phyloP scores from a whole-genome alignment of 1,140 invertebrate species.

The Lepidostoma basale region DNA sequence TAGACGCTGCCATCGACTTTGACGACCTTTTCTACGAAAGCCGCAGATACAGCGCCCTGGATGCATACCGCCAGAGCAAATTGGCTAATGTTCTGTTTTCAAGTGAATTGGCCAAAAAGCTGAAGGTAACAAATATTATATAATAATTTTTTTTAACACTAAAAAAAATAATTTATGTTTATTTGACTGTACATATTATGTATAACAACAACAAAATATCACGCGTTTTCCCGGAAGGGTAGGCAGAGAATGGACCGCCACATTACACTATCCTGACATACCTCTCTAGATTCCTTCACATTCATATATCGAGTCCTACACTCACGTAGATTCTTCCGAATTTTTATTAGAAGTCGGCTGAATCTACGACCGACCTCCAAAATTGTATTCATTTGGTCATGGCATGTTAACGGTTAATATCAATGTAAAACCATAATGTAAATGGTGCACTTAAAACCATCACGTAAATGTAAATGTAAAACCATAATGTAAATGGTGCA shows the following conservation, averaged over 20 bases:
- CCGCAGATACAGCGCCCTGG: conserved; percentile 62
- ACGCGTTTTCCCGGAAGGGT: too few relatives aligned
- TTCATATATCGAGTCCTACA: not conserved
- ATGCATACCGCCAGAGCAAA: conserved; percentile 75
- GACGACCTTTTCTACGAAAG: conserved; percentile 72
- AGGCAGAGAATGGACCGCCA: too few relatives aligned
- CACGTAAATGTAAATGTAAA: too few relatives aligned
- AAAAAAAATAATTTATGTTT: not conserved
- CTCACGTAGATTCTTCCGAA: not conserved
- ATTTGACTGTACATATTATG: not conserved
- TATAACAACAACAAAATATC: not conserved
- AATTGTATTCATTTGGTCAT: too few relatives aligned
- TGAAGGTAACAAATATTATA: conserved; percentile 54
- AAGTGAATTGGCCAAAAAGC: conserved; percentile 63
- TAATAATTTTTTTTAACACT: not conserved
- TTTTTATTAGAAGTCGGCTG: too few relatives aligned
- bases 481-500: too few relatives aligned
- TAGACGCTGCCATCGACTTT: conserved; percentile 69
- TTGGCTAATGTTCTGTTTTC: conserved; percentile 78
- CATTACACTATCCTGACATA: too few relatives aligned
- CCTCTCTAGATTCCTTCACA: too few relatives aligned
- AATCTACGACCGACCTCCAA: too few relatives aligned
- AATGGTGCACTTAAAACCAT: too few relatives aligned
- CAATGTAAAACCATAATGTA: too few relatives aligned
- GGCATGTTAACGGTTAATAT: too few relatives aligned